Evolutionary conservation across 1,140 invertebrate genomes (phyloP).

Genomic region (Nephila pilipes): DNA sequence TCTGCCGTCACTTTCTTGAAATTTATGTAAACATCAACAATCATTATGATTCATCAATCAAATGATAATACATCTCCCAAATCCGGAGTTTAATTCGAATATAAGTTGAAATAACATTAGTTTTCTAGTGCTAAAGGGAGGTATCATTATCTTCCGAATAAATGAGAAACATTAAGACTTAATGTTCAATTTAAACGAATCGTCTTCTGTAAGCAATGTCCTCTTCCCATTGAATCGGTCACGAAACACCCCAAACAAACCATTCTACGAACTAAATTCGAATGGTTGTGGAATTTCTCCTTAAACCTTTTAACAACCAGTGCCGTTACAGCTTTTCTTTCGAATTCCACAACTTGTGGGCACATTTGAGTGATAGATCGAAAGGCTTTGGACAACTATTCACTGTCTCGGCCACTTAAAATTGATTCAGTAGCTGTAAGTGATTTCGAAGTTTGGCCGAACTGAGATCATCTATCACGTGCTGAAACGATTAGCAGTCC

Average conservation of each 20-base stretch:
- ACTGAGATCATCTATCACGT: constrained; percentile 3
- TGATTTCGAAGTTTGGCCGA: not conserved
- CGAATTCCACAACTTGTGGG: not conserved
- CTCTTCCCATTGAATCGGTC: not conserved
- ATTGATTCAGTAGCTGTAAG: constrained; percentile 8
- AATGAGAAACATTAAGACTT: too few species aligned
- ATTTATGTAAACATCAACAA: too few species aligned
- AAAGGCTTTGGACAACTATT: constrained; percentile 7
- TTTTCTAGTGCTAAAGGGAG: too few species aligned
- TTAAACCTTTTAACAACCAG: not conserved
- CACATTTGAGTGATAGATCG: constrained; percentile 34
- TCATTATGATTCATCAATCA: too few species aligned
- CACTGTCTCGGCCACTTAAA: constrained; percentile 23
- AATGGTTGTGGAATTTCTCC: not conserved
- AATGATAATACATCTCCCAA: too few species aligned
- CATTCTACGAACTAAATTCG: not conserved
- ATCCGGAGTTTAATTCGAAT: too few species aligned
- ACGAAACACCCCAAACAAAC: not conserved
- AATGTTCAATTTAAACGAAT: too few species aligned
- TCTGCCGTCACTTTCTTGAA: too few species aligned
- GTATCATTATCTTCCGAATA: too few species aligned
- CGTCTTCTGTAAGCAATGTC: not conserved
- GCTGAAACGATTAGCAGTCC: constrained; percentile 19
- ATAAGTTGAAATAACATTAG: too few species aligned
- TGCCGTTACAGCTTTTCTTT: not conserved